Percentiles rank a stretch among this genome's conserved stretches.
phyloP scores from a whole-genome alignment of 2,113 vertebrate genomes.

The Saguinus imperator region DNA sequence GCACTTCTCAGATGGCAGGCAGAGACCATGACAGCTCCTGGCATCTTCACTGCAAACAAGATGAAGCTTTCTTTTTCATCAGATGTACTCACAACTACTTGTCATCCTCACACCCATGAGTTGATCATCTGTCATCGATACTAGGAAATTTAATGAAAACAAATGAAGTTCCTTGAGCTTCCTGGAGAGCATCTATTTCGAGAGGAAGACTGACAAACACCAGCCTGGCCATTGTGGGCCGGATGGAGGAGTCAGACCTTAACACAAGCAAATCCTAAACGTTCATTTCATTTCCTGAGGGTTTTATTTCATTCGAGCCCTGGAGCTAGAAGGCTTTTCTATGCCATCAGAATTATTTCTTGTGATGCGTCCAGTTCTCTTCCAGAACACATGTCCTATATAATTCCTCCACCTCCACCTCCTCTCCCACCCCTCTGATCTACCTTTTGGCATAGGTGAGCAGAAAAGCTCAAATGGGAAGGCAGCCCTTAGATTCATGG shows the following conservation, averaged over 20 bases:
- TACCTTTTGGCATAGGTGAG: background rate
- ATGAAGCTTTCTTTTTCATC: constrained; percentile 4
- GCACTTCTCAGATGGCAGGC: constrained; percentile 5
- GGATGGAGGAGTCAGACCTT: background rate
- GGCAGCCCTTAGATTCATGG: background rate
- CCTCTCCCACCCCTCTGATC: background rate
- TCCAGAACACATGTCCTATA: background rate
- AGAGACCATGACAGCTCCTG: background rate
- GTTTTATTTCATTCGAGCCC: background rate
- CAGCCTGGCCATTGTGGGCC: background rate
- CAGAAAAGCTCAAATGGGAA: background rate
- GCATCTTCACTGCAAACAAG: background rate
- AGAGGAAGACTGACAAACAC: background rate
- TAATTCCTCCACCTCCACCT: background rate
- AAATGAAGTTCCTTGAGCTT: constrained; percentile 43
- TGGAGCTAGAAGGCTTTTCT: background rate
- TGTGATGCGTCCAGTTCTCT: background rate
- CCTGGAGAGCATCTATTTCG: background rate
- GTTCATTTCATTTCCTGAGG: constrained; percentile 12
- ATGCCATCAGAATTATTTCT: background rate
- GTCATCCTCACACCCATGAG: background rate
- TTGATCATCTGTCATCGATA: background rate
- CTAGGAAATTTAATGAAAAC: constrained; percentile 52
- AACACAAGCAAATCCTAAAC: background rate
- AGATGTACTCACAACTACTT: background rate